Percentiles rank a stretch among this genome's conserved stretches.
Conservation (phyloP, 2,113 vertebrate species). For the Mugil cephalus region DNA sequence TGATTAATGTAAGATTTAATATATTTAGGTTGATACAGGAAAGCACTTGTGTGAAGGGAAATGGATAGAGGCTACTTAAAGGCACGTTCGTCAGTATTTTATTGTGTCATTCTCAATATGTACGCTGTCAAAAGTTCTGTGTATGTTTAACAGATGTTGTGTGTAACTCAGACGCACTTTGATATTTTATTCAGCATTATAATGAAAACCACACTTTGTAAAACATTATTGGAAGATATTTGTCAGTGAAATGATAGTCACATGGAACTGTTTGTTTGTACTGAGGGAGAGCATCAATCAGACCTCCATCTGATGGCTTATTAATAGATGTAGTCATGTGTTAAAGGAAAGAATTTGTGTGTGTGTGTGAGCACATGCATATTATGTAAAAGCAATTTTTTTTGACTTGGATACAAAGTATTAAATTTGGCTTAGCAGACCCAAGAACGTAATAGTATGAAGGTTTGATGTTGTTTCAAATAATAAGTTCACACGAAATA, state of each 20-base stretch:
- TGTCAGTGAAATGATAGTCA: constrained; percentile 65
- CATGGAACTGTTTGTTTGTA: constrained; percentile 62
- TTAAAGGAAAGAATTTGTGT: constrained; percentile 15
- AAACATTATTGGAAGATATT: constrained; percentile 75
- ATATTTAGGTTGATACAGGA: no score
- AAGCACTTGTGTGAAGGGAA: no score
- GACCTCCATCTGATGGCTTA: constrained; percentile 46
- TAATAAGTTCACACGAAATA: constrained; percentile 59
- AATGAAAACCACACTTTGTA: constrained; percentile 62
- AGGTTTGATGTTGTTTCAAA: constrained; percentile 33
- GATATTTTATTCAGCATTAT: constrained; percentile 56
- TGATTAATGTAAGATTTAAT: not conserved
- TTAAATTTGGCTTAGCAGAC: constrained; percentile 34
- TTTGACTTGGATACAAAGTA: not conserved
- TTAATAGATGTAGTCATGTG: constrained; percentile 31
- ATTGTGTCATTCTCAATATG: constrained; percentile 10
- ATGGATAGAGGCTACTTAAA: not conserved
- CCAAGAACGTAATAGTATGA: constrained; percentile 46
- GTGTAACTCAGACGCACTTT: constrained; percentile 27
- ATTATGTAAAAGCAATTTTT: constrained; percentile 3
- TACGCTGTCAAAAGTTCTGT: not conserved
- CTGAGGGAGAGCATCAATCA: constrained; percentile 35
- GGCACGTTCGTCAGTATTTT: not conserved
- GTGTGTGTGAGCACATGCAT: constrained; percentile 16
- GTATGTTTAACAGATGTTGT: constrained; percentile 55